Conservation (phyloP, 2,797 vertebrate species). For the Microctenopoma steveboyesi region DNA sequence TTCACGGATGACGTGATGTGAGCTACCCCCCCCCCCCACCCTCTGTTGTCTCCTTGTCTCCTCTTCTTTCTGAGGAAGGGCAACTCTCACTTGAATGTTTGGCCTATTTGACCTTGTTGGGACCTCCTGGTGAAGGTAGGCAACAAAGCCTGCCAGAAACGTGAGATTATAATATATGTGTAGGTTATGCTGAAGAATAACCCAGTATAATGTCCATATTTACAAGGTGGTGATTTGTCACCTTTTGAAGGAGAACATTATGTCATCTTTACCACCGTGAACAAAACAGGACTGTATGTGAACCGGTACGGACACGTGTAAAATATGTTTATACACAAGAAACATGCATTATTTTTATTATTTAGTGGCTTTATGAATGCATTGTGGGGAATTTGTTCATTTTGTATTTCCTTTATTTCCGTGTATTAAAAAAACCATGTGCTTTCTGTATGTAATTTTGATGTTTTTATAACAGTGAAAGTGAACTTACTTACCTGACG, state of each 20-base stretch:
- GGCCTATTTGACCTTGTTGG: slow-evolving; percentile 58
- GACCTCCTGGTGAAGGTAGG: slow-evolving; percentile 51
- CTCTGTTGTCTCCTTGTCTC: background rate
- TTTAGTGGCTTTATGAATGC: slow-evolving; percentile 90
- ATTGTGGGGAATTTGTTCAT: slow-evolving; percentile 83
- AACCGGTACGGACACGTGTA: slow-evolving; percentile 91
- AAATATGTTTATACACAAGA: slow-evolving; percentile 95
- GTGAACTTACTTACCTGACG: slow-evolving; percentile 83
- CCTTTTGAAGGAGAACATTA: slow-evolving; percentile 48
- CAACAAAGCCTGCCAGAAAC: slow-evolving; percentile 47
- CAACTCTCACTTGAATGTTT: slow-evolving; percentile 69
- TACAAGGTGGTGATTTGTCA: slow-evolving; percentile 34
- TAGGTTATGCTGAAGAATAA: slow-evolving; percentile 66
- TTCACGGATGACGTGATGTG: slow-evolving; percentile 84
- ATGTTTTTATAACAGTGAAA: slow-evolving; percentile 89
- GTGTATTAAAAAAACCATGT: slow-evolving; percentile 90
- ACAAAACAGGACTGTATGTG: slow-evolving; percentile 55
- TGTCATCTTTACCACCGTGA: slow-evolving; percentile 44
- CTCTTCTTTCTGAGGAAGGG: slow-evolving; percentile 31
- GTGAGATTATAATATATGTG: slow-evolving; percentile 72
- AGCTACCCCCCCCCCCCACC: slow-evolving; percentile 49
- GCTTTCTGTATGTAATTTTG: slow-evolving; percentile 87
- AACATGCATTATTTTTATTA: slow-evolving; percentile 94
- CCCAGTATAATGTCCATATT: slow-evolving; percentile 59
- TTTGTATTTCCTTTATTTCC: slow-evolving; percentile 86